These are phyloP conservation scores for Schizaphis graminum DNA, from an alignment of 2,888 invertebrate species.

Conservation along the genomic window DNA sequence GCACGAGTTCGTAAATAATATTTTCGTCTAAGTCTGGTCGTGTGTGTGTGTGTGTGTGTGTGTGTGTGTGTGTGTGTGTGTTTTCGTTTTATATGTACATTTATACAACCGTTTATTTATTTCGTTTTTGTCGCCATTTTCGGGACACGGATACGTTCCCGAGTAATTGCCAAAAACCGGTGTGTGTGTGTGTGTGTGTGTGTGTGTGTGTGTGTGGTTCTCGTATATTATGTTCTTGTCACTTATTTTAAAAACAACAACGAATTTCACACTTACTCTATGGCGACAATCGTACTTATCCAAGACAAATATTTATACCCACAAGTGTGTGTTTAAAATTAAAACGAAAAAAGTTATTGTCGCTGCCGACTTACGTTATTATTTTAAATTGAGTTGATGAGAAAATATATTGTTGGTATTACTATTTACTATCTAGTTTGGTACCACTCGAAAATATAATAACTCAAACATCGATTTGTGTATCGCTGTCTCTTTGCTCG, in stretches of 20 bases:
- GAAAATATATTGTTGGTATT: not conserved
- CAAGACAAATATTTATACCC: not conserved
- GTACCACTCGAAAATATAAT: not conserved
- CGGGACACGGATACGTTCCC: not conserved
- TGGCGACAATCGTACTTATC: not conserved
- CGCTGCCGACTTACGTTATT: not conserved
- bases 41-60: no score
- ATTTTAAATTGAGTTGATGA: conserved; percentile 19
- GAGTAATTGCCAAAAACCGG: not conserved
- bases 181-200: not conserved
- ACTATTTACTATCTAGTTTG: not conserved
- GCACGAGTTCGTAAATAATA: not conserved
- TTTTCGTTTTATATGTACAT: not conserved
- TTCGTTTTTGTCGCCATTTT: not conserved
- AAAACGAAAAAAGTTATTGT: not conserved
- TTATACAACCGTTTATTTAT: not conserved
- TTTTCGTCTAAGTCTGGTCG: not conserved
- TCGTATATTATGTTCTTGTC: not conserved
- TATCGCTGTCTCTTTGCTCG: not conserved
- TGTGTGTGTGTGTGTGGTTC: not conserved
- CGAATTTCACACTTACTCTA: not conserved
- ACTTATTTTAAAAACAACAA: not conserved
- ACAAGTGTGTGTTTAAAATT: not conserved
- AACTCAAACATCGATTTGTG: not conserved
- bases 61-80: no score